Conservation (phyloP, 2,113 vertebrate genomes). For the Microtus richardsoni region DNA sequence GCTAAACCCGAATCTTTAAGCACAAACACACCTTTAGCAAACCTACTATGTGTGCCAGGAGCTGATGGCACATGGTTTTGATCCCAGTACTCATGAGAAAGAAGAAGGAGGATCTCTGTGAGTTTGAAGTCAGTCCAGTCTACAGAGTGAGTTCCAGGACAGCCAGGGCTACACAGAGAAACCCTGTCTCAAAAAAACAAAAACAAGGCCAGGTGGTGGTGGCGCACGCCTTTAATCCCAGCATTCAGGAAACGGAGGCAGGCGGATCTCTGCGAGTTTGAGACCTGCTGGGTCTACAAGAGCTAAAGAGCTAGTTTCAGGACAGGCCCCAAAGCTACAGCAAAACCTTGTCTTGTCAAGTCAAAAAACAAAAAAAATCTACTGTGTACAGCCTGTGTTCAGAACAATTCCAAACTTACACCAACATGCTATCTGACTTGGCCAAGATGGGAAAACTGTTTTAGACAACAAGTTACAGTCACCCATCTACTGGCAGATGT, state of each 20-base stretch:
- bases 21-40: neutral
- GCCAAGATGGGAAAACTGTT: too few species aligned
- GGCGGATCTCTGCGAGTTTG: neutral
- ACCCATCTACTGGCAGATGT: neutral
- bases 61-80: neutral
- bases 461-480: neutral
- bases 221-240: neutral
- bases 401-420: slow-evolving; percentile 36
- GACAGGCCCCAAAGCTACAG: neutral
- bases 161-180: neutral
- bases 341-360: neutral
- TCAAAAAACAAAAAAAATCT: neutral
- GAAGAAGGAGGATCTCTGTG: neutral
- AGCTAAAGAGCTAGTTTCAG: neutral
- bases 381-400: neutral
- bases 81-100: neutral
- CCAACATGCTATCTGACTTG: neutral
- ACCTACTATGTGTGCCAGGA: neutral
- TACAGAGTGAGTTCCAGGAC: neutral
- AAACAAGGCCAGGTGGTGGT: neutral
- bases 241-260: neutral
- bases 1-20: neutral
- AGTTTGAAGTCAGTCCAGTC: neutral
- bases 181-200: neutral
- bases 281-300: neutral